Evolutionary conservation across 1,140 invertebrate genomes (phyloP), one percentile per base, ranked within the genome.

Genomic region (Vollenhovia emeryi): DNA sequence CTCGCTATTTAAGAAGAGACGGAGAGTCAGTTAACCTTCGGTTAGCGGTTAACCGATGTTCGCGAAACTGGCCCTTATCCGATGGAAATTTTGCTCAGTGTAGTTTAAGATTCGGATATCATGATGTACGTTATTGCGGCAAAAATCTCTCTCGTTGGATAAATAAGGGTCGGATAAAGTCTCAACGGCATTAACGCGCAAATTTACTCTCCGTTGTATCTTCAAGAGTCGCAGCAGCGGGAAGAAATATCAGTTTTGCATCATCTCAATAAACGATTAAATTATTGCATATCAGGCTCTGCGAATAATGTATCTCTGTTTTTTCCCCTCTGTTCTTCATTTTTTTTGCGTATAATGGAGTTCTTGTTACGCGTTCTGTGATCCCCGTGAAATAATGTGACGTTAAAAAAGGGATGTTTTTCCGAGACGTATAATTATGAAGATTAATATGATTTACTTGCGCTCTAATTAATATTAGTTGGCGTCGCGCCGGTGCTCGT

Each of bases 391-490:
- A 76, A 76, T 76, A 76, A 62, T 60, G 27, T 21, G 57, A 74
- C 27, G 15, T 27, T 60, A 7, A 43, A 76, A 75, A 45, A 48
- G 11, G 5, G 13, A 57, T 30, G 55, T 45, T 73, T 30, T 24
- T 27, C 33, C 50, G 48, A 40, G 24, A 13, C 3, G 4, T 33
- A 21, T 55, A 80, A 43, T 36, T 80, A 71, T 43, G 18, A 59
- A 71, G 64, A 69, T 80, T 57, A 45, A 80, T 57, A 30, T 57
- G 24, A 71, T 80, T 80, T 43, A 24, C 13, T 55, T 6, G 33
- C 57, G 43, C 48, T 80, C 64, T 80, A 80, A 71, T 68, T 43
- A 71, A 80, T 71, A 80, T 80, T 80, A 80, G 40, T 57, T 55
- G 62, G 64, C 36, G 48, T 1, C 36, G 78, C 24, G 21, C 21